phyloP scores from a whole-genome alignment of 2,113 vertebrate genomes.

The Pitta sordida region DNA sequence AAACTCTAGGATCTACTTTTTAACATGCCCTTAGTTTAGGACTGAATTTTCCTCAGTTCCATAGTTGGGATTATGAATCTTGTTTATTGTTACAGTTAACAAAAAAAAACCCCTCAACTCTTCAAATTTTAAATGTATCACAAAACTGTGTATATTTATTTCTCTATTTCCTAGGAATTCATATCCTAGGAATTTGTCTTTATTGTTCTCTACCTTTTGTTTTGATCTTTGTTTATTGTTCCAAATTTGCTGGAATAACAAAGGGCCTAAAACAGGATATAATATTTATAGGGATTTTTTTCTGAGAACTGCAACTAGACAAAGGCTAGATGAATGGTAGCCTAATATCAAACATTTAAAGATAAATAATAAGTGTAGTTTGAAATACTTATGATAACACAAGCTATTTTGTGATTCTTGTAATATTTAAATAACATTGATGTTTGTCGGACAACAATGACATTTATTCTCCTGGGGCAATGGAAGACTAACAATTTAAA shows the following conservation, averaged over 20 bases:
- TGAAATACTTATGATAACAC: background rate
- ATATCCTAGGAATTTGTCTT: background rate
- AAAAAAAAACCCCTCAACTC: background rate
- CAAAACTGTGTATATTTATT: background rate
- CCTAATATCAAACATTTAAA: background rate
- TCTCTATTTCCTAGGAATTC: background rate
- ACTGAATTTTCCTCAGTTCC: background rate
- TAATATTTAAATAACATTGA: background rate
- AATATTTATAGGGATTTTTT: background rate
- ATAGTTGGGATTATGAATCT: background rate
- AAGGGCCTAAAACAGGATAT: background rate
- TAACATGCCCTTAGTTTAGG: background rate
- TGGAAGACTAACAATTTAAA: slow-evolving; percentile 14
- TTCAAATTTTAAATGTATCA: background rate
- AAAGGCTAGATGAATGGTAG: background rate
- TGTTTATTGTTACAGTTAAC: background rate
- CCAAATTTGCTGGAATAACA: background rate
- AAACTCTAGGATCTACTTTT: background rate
- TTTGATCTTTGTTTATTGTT: slow-evolving; percentile 4
- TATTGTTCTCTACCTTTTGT: background rate
- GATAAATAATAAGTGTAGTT: background rate
- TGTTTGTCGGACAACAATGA: slow-evolving; percentile 16
- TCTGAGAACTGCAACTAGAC: background rate
- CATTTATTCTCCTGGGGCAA: background rate
- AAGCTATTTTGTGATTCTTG: background rate